Evolutionary conservation across 2,113 vertebrate species (phyloP).

Genomic region (Orientallactaga bullata): DNA sequence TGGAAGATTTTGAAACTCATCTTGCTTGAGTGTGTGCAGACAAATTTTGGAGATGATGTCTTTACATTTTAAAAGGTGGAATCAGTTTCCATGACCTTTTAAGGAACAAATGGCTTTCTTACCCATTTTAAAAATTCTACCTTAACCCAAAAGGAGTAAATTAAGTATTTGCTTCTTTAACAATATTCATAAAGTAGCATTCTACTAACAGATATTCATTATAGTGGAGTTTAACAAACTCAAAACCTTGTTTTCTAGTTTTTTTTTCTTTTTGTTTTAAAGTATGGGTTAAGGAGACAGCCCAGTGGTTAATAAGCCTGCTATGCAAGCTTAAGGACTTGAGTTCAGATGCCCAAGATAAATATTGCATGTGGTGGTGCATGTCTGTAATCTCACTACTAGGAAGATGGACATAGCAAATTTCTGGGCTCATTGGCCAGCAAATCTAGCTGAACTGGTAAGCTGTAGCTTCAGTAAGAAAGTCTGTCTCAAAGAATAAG

Average conservation of each 20-base stretch:
- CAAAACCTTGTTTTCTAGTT: not conserved
- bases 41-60: not conserved
- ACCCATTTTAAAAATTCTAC: slow-evolving; percentile 11
- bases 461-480: too few relatives aligned
- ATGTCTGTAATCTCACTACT: too few relatives aligned
- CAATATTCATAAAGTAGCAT: not conserved
- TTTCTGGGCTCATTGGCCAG: too few relatives aligned
- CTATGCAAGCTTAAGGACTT: too few relatives aligned
- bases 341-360: too few relatives aligned
- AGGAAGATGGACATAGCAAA: too few relatives aligned
- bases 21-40: not conserved
- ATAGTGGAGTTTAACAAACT: not conserved
- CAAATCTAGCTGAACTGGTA: too few relatives aligned
- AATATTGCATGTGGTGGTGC: too few relatives aligned
- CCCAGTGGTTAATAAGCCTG: too few relatives aligned
- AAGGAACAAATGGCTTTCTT: slow-evolving; percentile 21
- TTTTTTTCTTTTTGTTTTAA: too few relatives aligned
- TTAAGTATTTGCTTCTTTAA: slow-evolving; percentile 9
- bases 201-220: not conserved
- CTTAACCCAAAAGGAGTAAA: slow-evolving; percentile 10
- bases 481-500: too few relatives aligned
- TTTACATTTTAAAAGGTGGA: not conserved
- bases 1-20: slow-evolving; percentile 29
- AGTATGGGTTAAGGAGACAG: too few relatives aligned
- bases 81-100: slow-evolving; percentile 8